Evolutionary conservation across 2,888 invertebrate genomes (phyloP), one percentile per base, ranked within the genome.

Genomic region (Drosophila yooni): DNA sequence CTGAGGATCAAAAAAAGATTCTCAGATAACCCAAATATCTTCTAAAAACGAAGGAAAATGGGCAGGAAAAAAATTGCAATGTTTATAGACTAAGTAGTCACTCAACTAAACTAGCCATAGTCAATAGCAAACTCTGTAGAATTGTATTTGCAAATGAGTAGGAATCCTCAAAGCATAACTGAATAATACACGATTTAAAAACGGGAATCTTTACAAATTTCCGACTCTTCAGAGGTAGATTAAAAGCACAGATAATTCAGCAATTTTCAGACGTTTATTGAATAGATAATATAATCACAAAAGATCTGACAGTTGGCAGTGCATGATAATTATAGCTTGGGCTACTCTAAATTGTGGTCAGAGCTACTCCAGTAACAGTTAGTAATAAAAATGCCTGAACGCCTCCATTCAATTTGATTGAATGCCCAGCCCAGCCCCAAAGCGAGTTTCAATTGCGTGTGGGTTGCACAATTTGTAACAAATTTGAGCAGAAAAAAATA

Each of bases 381-480:
- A 77, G 31, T 34, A 50, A 21, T 31, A 25, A 25, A 67, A 58
- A 48, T 52, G 34, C 18, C 10, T 13, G 51, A 66, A 60, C 75
- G 70, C 75, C 74, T 60, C 53, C 77, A 74, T 53, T 43, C 10
- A 53, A 43, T 27, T 48, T 63, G 50, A 61, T 52, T 59, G 38
- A 50, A 36, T 71, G 68, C 79, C 79, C 60, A 61, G 51, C 79
- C 46, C 46, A 21, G 46, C 25, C 46, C 46, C 15, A 8, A 70
- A 74, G 53, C 58, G 64, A 62, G 52, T 57, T 48, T 63, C 67
- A 71, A 81, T 67, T 74, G 65, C 66, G 84, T 74, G 87, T 87
- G 78, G 87, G 87, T 82, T 87, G 84, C 84, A 82, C 66, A 82
- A 83, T 79, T 79, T 79, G 80, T 80, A 73, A 65, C 73, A 65